A percentile compares a stretch with the other conserved stretches of the same genome.
Evolutionary conservation across 2,797 vertebrate species (phyloP).

Genomic region (Lutjanus campechanus): DNA sequence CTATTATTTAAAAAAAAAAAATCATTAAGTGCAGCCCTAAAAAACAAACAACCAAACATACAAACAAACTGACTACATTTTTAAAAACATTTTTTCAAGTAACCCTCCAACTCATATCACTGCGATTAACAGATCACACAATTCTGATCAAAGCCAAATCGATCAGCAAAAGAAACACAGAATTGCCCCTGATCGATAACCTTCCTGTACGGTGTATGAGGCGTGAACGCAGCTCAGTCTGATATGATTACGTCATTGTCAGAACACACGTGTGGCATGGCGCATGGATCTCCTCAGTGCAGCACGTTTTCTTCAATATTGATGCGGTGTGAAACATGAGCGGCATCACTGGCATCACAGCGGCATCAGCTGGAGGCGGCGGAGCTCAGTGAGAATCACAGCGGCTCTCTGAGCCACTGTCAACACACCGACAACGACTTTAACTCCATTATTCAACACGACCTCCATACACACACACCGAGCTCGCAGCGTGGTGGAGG

Average conservation of each 20-base stretch:
- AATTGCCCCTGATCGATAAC: neutral
- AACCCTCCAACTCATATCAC: no score
- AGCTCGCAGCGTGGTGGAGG: slow-evolving; percentile 51
- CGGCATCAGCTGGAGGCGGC: neutral
- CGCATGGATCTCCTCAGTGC: slow-evolving; percentile 28
- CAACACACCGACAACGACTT: neutral
- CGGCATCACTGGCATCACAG: neutral
- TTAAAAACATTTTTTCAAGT: no score
- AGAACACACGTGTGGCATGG: slow-evolving; percentile 69
- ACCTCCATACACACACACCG: slow-evolving; percentile 41
- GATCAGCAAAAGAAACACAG: neutral
- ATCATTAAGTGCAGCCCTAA: no score
- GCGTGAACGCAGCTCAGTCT: slow-evolving; percentile 35
- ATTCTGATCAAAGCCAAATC: no score
- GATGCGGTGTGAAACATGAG: neutral
- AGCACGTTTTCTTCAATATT: slow-evolving; percentile 16
- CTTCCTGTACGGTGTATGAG: neutral
- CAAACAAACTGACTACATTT: no score
- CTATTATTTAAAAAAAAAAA: no score
- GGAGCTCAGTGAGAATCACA: neutral
- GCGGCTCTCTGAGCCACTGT: neutral
- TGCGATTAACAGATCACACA: neutral
- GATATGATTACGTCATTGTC: slow-evolving; percentile 67
- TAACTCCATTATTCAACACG: slow-evolving; percentile 25
- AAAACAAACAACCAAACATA: no score